These are phyloP conservation scores for Pachliopta kotzebuea DNA, from an alignment of 2,888 invertebrate genomes.

Conservation along the genomic window DNA sequence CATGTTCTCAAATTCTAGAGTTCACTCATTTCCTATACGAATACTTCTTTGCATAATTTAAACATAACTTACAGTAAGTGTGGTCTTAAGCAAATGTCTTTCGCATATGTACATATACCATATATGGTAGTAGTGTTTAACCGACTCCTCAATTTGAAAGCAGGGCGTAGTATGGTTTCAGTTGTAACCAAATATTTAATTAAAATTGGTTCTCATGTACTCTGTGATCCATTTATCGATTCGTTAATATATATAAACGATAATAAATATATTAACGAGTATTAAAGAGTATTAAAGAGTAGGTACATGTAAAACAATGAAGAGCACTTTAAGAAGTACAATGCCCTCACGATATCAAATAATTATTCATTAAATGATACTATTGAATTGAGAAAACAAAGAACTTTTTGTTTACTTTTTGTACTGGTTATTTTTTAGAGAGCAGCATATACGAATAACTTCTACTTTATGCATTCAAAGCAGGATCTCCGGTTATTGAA, in stretches of 20 bases:
- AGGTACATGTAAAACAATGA: too few species aligned
- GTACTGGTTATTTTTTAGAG: neutral
- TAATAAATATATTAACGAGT: neutral
- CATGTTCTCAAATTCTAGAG: neutral
- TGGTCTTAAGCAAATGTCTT: neutral
- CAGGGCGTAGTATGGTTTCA: neutral
- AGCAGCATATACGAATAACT: neutral
- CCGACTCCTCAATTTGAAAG: neutral
- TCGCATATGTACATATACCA: neutral
- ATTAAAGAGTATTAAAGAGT: too few species aligned
- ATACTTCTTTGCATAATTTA: too few species aligned
- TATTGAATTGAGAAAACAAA: too few species aligned
- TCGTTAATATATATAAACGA: neutral
- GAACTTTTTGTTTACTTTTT: neutral
- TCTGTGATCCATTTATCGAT: neutral
- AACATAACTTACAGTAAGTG: too few species aligned
- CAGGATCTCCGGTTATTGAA: neutral
- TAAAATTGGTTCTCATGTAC: neutral
- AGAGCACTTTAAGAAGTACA: too few species aligned
- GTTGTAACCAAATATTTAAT: neutral
- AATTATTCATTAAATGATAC: too few species aligned
- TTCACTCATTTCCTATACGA: too few species aligned
- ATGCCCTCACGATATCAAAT: too few species aligned
- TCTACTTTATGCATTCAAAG: neutral
- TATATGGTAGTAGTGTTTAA: too few species aligned